Evolutionary conservation across 2,113 vertebrate species (phyloP), one percentile per base, ranked within the genome.

Genomic region (Aptenodytes forsteri): DNA sequence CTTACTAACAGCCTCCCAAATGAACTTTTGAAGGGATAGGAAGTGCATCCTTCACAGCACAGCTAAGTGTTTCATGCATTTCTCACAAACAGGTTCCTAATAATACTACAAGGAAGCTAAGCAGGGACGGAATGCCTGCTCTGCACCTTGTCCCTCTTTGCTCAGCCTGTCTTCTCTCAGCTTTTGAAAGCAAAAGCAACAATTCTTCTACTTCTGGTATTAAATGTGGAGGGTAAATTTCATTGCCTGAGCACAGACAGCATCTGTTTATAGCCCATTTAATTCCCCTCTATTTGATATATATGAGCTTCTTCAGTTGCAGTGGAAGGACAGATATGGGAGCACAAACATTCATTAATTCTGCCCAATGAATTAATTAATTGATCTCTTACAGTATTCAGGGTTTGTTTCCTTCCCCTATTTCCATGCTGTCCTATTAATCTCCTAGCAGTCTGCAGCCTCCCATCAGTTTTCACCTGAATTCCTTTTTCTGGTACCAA

Each of bases 261-360:
- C 93, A 92, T 96, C 98, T 97, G 98, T 98, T 98, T 98, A 96
- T 87, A 98, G 97, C 97, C 98, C 98, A 96, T 98, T 99, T 98
- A 98, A 97, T 98, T 97, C 97, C 98, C 84, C 71, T 87, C 97
- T 91, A 72, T 90, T 98, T 97, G 97, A 55, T 76, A 89, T 73
- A 93, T 90, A 55, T n/a, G 69, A 96, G 96, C 93, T 95, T 91
- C 98, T 98, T 98, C 98, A 98, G 93, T 77, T 76, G 97, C 49
- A 87, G 90, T 73, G 97, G 98, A 98, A 97, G 98, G 98, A 98
- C 98, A 98, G 98, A 98, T 98, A 98, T 98, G 97, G 97, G 81
- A 96, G 96, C 96, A 96, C 98, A 98, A 98, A 82, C 92, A 5
- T 4, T 66, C 77, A 50, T 87, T 65, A 87, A 58, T 91, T 87